phyloP scores from a whole-genome alignment of 1,140 invertebrate genomes.

The Aculops lycopersici region DNA sequence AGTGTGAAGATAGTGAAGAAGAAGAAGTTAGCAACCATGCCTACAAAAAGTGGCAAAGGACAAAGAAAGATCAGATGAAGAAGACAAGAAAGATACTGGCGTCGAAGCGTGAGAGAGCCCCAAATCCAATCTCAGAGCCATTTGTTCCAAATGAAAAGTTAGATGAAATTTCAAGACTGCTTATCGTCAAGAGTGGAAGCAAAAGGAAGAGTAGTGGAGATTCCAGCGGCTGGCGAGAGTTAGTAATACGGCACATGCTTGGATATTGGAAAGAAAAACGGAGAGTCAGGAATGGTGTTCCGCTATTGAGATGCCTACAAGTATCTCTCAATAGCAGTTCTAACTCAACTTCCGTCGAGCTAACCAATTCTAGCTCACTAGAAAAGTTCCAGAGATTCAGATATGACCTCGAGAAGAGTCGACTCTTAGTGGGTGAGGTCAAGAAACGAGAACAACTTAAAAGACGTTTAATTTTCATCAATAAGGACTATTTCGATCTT shows the following conservation, averaged over 20 bases:
- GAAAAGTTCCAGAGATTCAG: constrained; percentile 78
- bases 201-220: no score
- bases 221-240: no score
- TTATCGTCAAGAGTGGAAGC: constrained; percentile 30
- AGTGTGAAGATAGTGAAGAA: not conserved
- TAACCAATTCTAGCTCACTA: constrained; percentile 49
- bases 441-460: constrained; percentile 79
- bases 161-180: constrained; percentile 41
- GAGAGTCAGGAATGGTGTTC: constrained; percentile 80
- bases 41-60: constrained; percentile 11
- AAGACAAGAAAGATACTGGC: constrained; percentile 39
- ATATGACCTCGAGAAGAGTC: constrained; percentile 68
- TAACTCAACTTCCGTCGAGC: constrained; percentile 18
- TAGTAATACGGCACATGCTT: constrained; percentile 52
- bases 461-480: constrained; percentile 25
- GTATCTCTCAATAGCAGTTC: constrained; percentile 18
- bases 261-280: constrained; percentile 72
- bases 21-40: not conserved
- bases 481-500: no score
- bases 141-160: constrained; percentile 62
- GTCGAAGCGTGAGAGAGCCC: constrained; percentile 53
- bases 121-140: constrained; percentile 65
- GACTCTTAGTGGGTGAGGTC: constrained; percentile 67
- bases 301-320: constrained; percentile 50
- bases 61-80: constrained; percentile 30